Evolutionary conservation across 2,888 invertebrate genomes (phyloP).

Genomic region (Cheilosia pagana): DNA sequence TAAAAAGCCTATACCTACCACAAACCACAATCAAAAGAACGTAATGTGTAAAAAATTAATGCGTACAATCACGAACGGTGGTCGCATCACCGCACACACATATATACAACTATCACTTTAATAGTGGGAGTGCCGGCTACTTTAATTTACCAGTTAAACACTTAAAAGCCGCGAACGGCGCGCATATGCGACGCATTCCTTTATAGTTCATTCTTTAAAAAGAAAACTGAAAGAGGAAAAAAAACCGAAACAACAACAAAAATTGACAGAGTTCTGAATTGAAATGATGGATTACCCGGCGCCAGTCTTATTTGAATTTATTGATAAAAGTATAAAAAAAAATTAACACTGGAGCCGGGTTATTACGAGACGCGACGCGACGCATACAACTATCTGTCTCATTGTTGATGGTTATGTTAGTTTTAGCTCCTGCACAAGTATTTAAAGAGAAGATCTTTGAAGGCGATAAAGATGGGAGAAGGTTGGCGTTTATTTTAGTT

Average conservation of each 20-base stretch:
- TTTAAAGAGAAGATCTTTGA: constrained; percentile 45
- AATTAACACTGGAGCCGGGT: constrained; percentile 44
- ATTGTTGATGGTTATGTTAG: constrained; percentile 17
- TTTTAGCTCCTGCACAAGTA: constrained; percentile 42
- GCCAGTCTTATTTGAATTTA: constrained; percentile 76
- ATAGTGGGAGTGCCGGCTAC: constrained; percentile 68
- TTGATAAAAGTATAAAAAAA: constrained; percentile 68
- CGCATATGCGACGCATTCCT: constrained; percentile 28
- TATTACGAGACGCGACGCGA: constrained; percentile 54
- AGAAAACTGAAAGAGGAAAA: constrained; percentile 23
- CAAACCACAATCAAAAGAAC: neutral
- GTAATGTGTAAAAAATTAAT: neutral
- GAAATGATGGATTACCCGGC: constrained; percentile 76
- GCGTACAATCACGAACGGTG: neutral
- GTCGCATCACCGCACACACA: neutral
- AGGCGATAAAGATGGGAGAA: constrained; percentile 32
- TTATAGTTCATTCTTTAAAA: constrained; percentile 44
- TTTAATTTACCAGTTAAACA: constrained; percentile 67
- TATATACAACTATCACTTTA: neutral
- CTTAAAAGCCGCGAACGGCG: constrained; percentile 43
- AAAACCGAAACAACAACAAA: constrained; percentile 53
- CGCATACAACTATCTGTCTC: constrained; percentile 45
- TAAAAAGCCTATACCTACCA: neutral
- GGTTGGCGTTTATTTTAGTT: too few relatives aligned
- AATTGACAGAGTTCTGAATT: constrained; percentile 70